Conservation (phyloP, 2,888 invertebrate genomes). For the Andrena bucephala region DNA sequence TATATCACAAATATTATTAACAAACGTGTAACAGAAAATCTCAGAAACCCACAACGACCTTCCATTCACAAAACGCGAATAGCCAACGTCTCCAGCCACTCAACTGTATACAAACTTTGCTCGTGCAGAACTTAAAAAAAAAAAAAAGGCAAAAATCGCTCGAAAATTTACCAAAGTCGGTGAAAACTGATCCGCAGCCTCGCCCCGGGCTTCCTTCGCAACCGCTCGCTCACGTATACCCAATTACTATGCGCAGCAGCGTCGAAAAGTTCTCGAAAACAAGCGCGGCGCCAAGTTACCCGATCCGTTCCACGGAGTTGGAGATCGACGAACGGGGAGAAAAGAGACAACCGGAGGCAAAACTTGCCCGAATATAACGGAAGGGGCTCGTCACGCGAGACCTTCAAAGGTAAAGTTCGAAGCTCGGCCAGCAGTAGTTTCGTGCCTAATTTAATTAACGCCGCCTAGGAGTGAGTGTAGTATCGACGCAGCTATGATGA, state of each 20-base stretch:
- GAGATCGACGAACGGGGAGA: constrained; percentile 20
- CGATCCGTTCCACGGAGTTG: constrained; percentile 22
- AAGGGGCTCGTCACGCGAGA: constrained; percentile 46
- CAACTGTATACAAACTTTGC: no score
- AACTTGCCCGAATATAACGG: constrained; percentile 51
- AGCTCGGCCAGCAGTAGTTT: constrained; percentile 57
- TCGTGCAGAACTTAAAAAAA: no score
- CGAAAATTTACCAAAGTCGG: neutral
- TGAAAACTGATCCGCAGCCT: neutral
- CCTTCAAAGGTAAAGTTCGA: constrained; percentile 50
- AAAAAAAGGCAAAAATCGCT: neutral
- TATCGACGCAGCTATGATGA: constrained; percentile 64
- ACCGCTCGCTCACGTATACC: neutral
- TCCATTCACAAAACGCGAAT: no score
- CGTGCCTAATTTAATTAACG: constrained; percentile 73
- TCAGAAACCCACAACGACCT: no score
- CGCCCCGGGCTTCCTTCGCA: constrained; percentile 1
- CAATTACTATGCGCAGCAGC: constrained; percentile 28
- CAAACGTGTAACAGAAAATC: no score
- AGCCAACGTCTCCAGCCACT: no score
- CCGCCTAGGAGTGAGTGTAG: constrained; percentile 32
- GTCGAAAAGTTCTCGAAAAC: constrained; percentile 21
- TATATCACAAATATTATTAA: no score
- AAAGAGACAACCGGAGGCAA: constrained; percentile 34
- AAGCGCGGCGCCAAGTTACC: constrained; percentile 22